Evolutionary conservation across 2,113 vertebrate genomes (phyloP).

Genomic region (Corydoras sp.): DNA sequence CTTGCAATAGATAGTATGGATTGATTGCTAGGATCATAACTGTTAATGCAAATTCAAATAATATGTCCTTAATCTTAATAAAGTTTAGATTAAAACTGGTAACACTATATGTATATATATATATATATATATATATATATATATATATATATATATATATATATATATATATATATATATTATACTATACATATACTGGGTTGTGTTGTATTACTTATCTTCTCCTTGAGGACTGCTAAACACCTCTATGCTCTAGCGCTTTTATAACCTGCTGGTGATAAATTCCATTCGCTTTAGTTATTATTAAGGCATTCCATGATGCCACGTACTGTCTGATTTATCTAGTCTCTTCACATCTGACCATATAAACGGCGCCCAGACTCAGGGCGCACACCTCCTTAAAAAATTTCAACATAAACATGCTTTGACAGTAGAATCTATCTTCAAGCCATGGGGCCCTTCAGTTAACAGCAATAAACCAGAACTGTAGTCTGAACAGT

Average conservation of each 20-base stretch:
- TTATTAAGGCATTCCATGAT: constrained; percentile 38
- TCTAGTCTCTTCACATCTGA: constrained; percentile 52
- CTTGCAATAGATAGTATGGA: too few species aligned
- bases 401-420: constrained; percentile 57
- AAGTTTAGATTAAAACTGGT: too few species aligned
- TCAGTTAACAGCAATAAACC: constrained; percentile 15
- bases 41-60: too few species aligned
- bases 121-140: too few species aligned
- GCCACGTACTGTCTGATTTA: constrained; percentile 51
- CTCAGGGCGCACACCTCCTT: constrained; percentile 42
- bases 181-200: too few species aligned
- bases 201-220: too few species aligned
- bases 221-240: constrained; percentile 2
- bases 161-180: too few species aligned
- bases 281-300: constrained; percentile 48
- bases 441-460: constrained; percentile 38
- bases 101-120: too few species aligned
- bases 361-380: constrained; percentile 43
- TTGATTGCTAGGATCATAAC: too few species aligned
- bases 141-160: too few species aligned
- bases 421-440: constrained; percentile 46
- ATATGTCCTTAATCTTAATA: too few species aligned
- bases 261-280: constrained; percentile 39
- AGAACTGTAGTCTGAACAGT: not conserved
- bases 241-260: constrained; percentile 7